These are phyloP conservation scores for Mastomys natalensis DNA, from an alignment of 2,113 vertebrate genomes.

Conservation along the genomic window DNA sequence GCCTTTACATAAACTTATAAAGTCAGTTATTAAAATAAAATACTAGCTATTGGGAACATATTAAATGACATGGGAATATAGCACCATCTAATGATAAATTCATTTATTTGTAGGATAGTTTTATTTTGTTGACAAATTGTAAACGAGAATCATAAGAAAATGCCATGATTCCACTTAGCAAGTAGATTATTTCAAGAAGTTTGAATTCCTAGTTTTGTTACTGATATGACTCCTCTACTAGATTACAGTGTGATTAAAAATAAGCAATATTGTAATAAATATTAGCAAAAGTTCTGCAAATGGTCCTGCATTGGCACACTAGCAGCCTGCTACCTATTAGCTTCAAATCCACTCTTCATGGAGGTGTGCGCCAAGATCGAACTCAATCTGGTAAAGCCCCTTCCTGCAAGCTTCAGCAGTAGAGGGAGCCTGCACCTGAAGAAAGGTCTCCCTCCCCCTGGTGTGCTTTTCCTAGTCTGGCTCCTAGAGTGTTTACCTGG, in stretches of 20 bases:
- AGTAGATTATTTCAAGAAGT: background rate
- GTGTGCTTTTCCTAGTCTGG: background rate
- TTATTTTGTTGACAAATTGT: background rate
- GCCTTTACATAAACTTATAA: background rate
- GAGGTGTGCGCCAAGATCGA: background rate
- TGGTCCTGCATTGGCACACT: background rate
- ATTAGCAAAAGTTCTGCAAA: background rate
- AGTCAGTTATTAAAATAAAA: background rate
- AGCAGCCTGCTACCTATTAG: background rate
- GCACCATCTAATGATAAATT: conserved; percentile 44
- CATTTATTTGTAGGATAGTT: background rate
- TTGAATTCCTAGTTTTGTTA: background rate
- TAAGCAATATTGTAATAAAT: background rate
- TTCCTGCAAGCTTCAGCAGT: background rate
- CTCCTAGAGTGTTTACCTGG: background rate
- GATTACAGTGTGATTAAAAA: background rate
- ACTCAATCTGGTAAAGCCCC: background rate
- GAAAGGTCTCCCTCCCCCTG: background rate
- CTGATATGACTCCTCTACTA: background rate
- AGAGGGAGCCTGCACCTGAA: background rate
- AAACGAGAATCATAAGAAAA: background rate
- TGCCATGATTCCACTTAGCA: background rate
- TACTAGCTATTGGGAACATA: background rate
- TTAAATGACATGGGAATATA: background rate
- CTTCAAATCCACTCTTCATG: background rate